These are phyloP conservation scores for Pterocles burchelli DNA, from an alignment of 2,113 vertebrate genomes.

Conservation along the genomic window DNA sequence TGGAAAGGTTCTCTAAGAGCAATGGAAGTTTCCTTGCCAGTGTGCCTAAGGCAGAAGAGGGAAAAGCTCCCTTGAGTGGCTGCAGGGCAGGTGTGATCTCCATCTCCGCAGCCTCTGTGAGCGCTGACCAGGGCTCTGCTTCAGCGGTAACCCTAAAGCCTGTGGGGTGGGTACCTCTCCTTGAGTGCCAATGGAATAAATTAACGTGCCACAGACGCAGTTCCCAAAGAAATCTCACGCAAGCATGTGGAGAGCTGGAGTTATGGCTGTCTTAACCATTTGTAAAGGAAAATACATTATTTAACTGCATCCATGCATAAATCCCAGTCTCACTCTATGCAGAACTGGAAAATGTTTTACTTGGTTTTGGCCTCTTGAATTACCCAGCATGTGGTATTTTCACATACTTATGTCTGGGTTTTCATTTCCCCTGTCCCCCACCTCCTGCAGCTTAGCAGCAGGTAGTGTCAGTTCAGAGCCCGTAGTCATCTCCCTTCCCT, in stretches of 20 bases:
- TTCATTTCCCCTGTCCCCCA: neutral
- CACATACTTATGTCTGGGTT: rapidly evolving
- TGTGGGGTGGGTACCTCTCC: neutral
- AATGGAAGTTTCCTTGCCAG: neutral
- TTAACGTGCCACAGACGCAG: neutral
- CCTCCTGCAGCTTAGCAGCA: neutral
- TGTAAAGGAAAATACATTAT: neutral
- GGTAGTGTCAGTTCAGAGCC: neutral
- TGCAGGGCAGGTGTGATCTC: neutral
- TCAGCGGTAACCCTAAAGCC: neutral
- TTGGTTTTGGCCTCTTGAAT: neutral
- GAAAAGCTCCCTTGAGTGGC: neutral
- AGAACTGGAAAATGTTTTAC: neutral
- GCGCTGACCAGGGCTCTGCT: neutral
- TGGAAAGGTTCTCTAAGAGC: neutral
- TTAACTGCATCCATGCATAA: neutral
- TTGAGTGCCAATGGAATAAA: neutral
- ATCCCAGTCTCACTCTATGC: neutral
- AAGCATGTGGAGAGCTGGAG: neutral
- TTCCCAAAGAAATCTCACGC: neutral
- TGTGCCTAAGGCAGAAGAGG: neutral
- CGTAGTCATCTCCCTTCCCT: neutral
- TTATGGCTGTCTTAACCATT: neutral
- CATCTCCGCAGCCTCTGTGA: neutral
- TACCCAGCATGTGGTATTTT: neutral